Percentiles rank a stretch among this genome's conserved stretches.
Conservation (phyloP, 2,888 invertebrate species). For the Pseudeuparius sepicola region DNA sequence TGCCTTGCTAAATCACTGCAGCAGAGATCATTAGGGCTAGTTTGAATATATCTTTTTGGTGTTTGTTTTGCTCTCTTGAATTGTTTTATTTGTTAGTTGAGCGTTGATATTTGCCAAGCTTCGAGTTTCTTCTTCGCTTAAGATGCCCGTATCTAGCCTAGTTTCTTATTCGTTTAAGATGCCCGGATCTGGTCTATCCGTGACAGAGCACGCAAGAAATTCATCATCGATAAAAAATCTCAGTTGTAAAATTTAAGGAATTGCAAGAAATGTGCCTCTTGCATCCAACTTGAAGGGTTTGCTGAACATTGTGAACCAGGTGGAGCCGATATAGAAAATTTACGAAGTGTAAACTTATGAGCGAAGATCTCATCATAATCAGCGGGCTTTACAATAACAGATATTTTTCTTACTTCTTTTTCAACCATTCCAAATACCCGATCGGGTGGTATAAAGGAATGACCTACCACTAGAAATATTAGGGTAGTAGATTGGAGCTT, state of each 20-base stretch:
- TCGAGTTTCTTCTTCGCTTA: conserved; percentile 3
- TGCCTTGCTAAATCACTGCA: too few relatives aligned
- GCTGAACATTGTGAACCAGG: conserved; percentile 4
- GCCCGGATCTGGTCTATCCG: conserved; percentile 8
- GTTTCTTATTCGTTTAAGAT: conserved; percentile 5
- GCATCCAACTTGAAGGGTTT: conserved; percentile 1
- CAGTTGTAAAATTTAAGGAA: conserved; percentile 4
- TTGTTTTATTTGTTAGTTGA: conserved; percentile 1
- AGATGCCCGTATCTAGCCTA: background rate
- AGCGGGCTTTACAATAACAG: too few relatives aligned
- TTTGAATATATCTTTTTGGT: too few relatives aligned
- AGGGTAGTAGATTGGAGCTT: too few relatives aligned
- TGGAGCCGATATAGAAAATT: too few relatives aligned
- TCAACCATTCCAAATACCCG: too few relatives aligned
- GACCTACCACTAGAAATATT: too few relatives aligned
- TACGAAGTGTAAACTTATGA: too few relatives aligned
- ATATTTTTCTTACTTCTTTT: too few relatives aligned
- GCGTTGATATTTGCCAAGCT: conserved; percentile 3
- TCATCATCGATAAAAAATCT: conserved; percentile 6
- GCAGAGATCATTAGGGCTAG: too few relatives aligned
- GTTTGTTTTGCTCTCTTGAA: conserved; percentile 3
- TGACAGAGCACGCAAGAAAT: background rate
- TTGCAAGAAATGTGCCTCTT: conserved; percentile 1
- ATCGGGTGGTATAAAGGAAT: too few relatives aligned
- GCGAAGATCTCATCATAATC: too few relatives aligned